phyloP scores from a whole-genome alignment of 2,888 invertebrate species.

The Lottia scabra region DNA sequence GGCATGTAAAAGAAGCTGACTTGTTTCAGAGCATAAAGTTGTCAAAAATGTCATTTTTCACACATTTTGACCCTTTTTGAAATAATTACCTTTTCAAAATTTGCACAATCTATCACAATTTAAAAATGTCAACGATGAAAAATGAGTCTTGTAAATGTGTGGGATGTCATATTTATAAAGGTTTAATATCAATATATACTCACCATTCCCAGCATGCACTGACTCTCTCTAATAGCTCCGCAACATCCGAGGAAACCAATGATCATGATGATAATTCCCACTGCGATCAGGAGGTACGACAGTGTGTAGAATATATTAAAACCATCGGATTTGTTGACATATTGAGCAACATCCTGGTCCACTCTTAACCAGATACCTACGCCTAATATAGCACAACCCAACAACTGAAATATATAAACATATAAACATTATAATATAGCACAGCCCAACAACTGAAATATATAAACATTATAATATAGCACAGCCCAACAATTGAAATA shows the following conservation, averaged over 20 bases:
- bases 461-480: too few relatives aligned
- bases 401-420: constrained; percentile 74
- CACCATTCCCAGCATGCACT: constrained; percentile 82
- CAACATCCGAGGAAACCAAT: constrained; percentile 87
- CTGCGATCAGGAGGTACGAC: constrained; percentile 79
- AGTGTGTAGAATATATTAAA: constrained; percentile 77
- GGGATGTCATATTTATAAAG: too few relatives aligned
- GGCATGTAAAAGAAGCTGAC: too few relatives aligned
- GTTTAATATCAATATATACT: constrained; percentile 63
- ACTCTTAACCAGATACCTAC: constrained; percentile 83
- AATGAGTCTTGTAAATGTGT: too few relatives aligned
- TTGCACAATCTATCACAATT: too few relatives aligned
- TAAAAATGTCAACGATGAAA: too few relatives aligned
- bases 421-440: constrained; percentile 72
- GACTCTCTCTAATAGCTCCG: constrained; percentile 83
- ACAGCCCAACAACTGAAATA: constrained; percentile 79
- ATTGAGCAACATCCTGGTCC: constrained; percentile 77
- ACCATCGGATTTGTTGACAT: constrained; percentile 78
- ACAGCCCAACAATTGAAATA: too few relatives aligned
- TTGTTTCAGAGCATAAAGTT: too few relatives aligned
- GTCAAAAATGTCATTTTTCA: too few relatives aligned
- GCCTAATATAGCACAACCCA: constrained; percentile 79
- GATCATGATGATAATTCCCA: constrained; percentile 80
- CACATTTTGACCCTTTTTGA: too few relatives aligned
- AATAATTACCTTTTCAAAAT: too few relatives aligned